These are phyloP conservation scores for Myrmecobius fasciatus DNA, from an alignment of 2,113 vertebrate species.

Conservation along the genomic window DNA sequence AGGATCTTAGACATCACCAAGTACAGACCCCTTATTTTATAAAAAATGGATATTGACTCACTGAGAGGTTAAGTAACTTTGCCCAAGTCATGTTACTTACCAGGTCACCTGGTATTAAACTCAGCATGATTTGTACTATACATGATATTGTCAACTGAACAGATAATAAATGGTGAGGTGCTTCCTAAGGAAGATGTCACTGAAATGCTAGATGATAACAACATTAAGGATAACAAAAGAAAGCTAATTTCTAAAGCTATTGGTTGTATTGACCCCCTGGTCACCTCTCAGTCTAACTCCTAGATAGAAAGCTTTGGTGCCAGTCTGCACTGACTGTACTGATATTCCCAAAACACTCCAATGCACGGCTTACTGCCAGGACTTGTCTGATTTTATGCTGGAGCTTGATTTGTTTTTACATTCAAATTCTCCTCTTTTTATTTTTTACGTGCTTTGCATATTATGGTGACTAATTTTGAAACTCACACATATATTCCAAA, in stretches of 20 bases:
- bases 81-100: not conserved
- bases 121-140: not conserved
- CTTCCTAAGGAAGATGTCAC: conserved; percentile 32
- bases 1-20: not conserved
- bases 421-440: conserved; percentile 21
- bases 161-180: not conserved
- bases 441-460: conserved; percentile 34
- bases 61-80: not conserved
- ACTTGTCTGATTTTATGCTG: conserved; percentile 43
- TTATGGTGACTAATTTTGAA: conserved; percentile 67
- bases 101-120: not conserved
- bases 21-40: not conserved
- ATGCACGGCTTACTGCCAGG: conserved; percentile 50
- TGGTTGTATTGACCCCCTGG: conserved; percentile 45
- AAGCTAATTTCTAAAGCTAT: conserved; percentile 54
- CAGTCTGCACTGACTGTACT: conserved; percentile 57
- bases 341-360: conserved; percentile 47
- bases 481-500: conserved; percentile 54
- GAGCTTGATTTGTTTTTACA: conserved; percentile 41
- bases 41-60: not conserved
- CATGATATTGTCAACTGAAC: not conserved
- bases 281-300: conserved; percentile 40
- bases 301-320: conserved; percentile 56
- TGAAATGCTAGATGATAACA: conserved; percentile 49
- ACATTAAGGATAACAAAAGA: conserved; percentile 55